Conservation (phyloP, 2,113 vertebrate genomes). For the Regulus satrapa region DNA sequence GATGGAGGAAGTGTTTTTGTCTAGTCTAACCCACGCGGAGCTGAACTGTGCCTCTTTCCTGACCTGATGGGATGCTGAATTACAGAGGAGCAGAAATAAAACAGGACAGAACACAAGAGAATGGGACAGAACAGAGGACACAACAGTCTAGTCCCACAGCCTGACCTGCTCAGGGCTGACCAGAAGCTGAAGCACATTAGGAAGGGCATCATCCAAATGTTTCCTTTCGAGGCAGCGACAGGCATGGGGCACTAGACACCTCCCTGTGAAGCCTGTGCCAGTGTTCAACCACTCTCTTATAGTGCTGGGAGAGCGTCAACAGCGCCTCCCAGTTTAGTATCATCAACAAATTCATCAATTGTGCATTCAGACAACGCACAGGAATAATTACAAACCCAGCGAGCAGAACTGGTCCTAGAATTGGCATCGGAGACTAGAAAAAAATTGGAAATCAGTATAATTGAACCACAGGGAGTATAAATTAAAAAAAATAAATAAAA, state of each 20-base stretch:
- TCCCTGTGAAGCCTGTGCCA: background rate
- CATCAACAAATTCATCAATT: background rate
- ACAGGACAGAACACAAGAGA: background rate
- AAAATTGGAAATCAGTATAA: background rate
- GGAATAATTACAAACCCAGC: background rate
- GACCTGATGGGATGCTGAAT: background rate
- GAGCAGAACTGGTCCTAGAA: background rate
- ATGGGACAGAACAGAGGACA: background rate
- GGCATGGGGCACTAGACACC: background rate
- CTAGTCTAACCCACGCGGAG: background rate
- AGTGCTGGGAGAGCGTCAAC: background rate
- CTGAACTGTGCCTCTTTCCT: background rate
- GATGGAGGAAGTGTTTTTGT: background rate
- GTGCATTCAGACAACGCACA: background rate
- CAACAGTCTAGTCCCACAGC: background rate
- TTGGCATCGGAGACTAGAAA: background rate
- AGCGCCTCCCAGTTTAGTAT: background rate
- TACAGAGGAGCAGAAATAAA: background rate
- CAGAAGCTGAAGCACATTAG: background rate
- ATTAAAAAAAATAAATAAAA: background rate
- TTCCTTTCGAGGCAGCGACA: background rate
- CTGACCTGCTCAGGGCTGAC: background rate
- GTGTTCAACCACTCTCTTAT: rapidly evolving
- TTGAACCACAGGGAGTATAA: background rate
- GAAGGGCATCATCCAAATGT: background rate